These are phyloP conservation scores for Leptobrachium leishanense DNA, from an alignment of 2,113 vertebrate genomes.

Conservation along the genomic window DNA sequence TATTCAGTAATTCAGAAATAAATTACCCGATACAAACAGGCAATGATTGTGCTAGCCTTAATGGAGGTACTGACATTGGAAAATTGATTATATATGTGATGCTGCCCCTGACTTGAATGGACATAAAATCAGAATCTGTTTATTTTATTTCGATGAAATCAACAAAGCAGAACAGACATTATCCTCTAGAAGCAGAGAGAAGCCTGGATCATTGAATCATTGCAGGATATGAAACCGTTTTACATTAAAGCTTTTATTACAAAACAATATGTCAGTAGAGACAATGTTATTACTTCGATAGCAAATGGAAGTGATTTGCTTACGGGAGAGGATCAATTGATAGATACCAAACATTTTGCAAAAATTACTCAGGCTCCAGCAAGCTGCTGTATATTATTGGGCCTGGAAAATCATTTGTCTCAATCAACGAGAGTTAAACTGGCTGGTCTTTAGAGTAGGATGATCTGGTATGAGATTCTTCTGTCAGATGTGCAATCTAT, in stretches of 20 bases:
- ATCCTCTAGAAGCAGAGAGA: conserved; percentile 35
- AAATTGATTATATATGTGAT: conserved; percentile 37
- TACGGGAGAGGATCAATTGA: conserved; percentile 48
- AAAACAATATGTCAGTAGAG: conserved; percentile 49
- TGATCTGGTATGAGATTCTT: conserved; percentile 17
- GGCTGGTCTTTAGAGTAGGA: conserved; percentile 18
- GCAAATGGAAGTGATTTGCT: conserved; percentile 47
- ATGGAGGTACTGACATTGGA: conserved; percentile 13
- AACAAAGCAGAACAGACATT: conserved; percentile 45
- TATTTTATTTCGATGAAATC: conserved; percentile 44
- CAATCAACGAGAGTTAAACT: conserved; percentile 32
- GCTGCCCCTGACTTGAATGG: conserved; percentile 27
- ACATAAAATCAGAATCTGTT: conserved; percentile 40
- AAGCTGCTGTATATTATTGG: conserved; percentile 26
- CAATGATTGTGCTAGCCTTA: conserved; percentile 16
- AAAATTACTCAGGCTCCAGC: conserved; percentile 40
- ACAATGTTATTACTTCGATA: conserved; percentile 48
- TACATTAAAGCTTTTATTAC: conserved; percentile 50
- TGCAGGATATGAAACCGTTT: conserved; percentile 45
- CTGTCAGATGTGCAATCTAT: not conserved
- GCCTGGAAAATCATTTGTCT: conserved; percentile 15
- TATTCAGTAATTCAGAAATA: not conserved
- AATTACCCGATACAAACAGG: conserved; percentile 11
- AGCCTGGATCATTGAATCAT: conserved; percentile 42
- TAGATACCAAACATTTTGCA: conserved; percentile 47